phyloP scores from a whole-genome alignment of 2,113 vertebrate genomes.

The Ictidomys tridecemlineatus region DNA sequence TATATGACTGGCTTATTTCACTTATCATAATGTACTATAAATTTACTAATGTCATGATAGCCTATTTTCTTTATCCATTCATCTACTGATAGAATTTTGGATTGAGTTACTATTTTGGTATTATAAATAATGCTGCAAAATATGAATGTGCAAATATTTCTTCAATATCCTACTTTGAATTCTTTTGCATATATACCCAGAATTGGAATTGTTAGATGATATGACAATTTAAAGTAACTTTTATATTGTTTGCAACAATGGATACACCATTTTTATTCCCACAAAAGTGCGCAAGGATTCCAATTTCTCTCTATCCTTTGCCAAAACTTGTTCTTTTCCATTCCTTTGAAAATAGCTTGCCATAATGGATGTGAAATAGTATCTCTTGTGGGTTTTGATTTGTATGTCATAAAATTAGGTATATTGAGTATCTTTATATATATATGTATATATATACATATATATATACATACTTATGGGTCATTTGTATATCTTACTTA shows the following conservation, averaged over 20 bases:
- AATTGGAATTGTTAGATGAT: neutral
- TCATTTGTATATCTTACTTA: neutral
- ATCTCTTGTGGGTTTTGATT: neutral
- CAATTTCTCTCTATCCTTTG: neutral
- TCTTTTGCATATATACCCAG: neutral
- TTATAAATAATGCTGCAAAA: neutral
- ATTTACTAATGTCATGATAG: neutral
- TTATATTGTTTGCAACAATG: neutral
- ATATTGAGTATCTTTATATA: neutral
- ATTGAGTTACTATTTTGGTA: neutral
- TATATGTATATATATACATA: neutral
- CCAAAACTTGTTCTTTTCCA: neutral
- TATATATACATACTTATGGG: neutral
- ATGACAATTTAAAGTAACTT: neutral
- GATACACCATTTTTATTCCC: neutral
- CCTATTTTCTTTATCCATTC: neutral
- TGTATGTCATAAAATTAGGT: neutral
- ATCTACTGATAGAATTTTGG: too few relatives aligned
- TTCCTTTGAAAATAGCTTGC: neutral
- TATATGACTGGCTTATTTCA: neutral
- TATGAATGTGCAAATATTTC: neutral
- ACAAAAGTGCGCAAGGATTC: neutral
- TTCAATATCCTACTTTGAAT: neutral
- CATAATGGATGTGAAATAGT: neutral
- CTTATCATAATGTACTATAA: neutral